These are phyloP conservation scores for Papilio aristodemus DNA, from an alignment of 1,140 invertebrate genomes.

Conservation along the genomic window DNA sequence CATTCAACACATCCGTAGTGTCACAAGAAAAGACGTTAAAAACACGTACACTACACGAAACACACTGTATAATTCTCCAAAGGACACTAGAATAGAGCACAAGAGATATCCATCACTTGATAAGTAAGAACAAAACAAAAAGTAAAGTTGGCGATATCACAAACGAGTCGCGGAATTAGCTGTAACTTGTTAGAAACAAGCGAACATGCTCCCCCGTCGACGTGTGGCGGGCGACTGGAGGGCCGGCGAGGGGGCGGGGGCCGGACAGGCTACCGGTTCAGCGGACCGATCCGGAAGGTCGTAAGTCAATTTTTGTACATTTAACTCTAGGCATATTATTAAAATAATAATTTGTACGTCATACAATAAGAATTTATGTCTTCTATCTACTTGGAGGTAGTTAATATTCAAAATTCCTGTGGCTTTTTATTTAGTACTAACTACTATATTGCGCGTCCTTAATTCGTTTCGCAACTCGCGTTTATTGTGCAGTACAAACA, in stretches of 20 bases:
- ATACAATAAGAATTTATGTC: neutral
- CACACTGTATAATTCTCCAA: neutral
- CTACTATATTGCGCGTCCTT: no score
- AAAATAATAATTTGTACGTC: neutral
- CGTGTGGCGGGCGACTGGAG: constrained; percentile 12
- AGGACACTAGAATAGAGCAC: neutral
- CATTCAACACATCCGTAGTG: constrained; percentile 27
- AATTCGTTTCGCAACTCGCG: no score
- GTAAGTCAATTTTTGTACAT: constrained; percentile 19
- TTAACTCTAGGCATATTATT: neutral
- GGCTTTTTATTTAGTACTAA: no score
- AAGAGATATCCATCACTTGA: neutral
- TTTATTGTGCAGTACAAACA: no score
- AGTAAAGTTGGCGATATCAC: constrained; percentile 12
- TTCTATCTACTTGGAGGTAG: no score
- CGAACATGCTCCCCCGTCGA: constrained; percentile 22
- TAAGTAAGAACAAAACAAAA: constrained; percentile 11
- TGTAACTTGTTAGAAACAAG: constrained; percentile 21
- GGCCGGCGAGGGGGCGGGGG: neutral
- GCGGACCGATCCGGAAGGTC: constrained; percentile 13
- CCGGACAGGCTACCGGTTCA: constrained; percentile 14
- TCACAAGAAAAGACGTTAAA: constrained; percentile 24
- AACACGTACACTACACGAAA: constrained; percentile 18
- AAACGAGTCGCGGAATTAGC: constrained; percentile 26
- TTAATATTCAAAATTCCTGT: no score